Base-by-base conservation (phyloP, 2,888 invertebrate species). In the Calliopum simillimum region DNA sequence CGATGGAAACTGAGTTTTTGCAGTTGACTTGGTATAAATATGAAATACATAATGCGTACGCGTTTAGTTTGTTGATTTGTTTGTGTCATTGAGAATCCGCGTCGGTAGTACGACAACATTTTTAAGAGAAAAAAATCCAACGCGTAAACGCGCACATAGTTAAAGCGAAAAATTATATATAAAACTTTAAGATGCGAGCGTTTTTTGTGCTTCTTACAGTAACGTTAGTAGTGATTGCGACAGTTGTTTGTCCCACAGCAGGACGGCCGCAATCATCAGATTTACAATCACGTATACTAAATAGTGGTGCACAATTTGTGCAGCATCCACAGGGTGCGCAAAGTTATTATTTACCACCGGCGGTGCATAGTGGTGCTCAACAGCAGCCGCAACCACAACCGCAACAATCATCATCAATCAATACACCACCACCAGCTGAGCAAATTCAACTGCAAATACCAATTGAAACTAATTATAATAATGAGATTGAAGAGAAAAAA, bases 401-500 rank as follows among this genome's bases (percentile, higher is more conserved):
- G 5, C n/a, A n/a, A 33, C 69, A 70, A 53, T 69, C 69, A 74
- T 53, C 74, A 76, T 51, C 67, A 74, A 12, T 74, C 75, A 59
- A 65, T 76, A 43, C 44, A 16, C 16, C 14, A 4, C 16, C 6
- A 25, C 19, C 16, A 14, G 8, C 21, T 41, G 70, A 70, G 53
- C 70, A 71, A 33, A 71, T 75, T 51, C 74, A 76, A 58, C 67
- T 74, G 11, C 75, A 76, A 59, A 66, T 76, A 64, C 76, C 74
- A 11, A 74, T 72, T 19, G 70, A 71, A 14, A 71, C 73, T 63
- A 33, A 33, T 33, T 1, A 33, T 33, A 72, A 75, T 49, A 68
- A 75, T 67, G 88, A 92, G 80, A 89, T 92, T 72, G 90, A 93
- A 80, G 94, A 94, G 86, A 94, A 94, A 80, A 94, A 94, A 83